phyloP scores from a whole-genome alignment of 2,113 vertebrate genomes.

The cat (Felis catus) region F.catus_Fca126_mat1.0 CM031411.1:87201501-87202000 shows the following conservation, averaged over 20 bases:
- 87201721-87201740: conserved; percentile 53
- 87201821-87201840: conserved; percentile 14
- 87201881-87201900: not conserved
- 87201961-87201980: not conserved
- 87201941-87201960: not conserved
- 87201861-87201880: conserved; percentile 33
- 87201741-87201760: conserved; percentile 54
- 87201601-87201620: conserved; percentile 55
- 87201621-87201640: conserved; percentile 49
- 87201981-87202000: not conserved
- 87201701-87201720: conserved; percentile 52
- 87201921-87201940: conserved; percentile 36
- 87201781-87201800: conserved; percentile 51
- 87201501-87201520: conserved; percentile 50
- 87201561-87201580: conserved; percentile 39
- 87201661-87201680: conserved; percentile 35
- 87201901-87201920: not conserved
- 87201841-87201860: not conserved
- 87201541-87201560: conserved; percentile 50
- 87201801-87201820: not conserved
- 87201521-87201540: conserved; percentile 61
- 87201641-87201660: conserved; percentile 51
- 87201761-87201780: conserved; percentile 23
- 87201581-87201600: conserved; percentile 48
- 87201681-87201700: conserved; percentile 56